Evolutionary conservation across 2,888 invertebrate species (phyloP).

Genomic region (Anticlea derivata): DNA sequence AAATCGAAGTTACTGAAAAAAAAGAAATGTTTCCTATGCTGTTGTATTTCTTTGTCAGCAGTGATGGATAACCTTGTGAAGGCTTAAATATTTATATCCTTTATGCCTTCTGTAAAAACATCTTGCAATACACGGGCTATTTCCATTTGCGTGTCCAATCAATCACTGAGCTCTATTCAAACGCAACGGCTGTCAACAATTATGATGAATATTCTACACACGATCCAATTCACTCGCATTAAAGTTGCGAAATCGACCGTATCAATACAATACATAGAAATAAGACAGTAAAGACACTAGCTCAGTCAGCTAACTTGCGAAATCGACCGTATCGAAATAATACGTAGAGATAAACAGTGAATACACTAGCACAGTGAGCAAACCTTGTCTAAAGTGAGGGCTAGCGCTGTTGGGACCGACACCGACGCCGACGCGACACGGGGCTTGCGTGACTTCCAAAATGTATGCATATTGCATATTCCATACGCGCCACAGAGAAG

Average conservation of each 20-base stretch:
- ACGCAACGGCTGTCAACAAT: constrained; percentile 58
- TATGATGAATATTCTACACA: constrained; percentile 59
- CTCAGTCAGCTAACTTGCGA: too few relatives aligned
- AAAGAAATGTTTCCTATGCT: constrained; percentile 23
- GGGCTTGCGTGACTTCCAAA: too few relatives aligned
- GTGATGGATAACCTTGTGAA: constrained; percentile 48
- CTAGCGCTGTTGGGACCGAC: too few relatives aligned
- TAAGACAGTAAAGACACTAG: constrained; percentile 7
- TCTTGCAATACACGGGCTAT: constrained; percentile 43
- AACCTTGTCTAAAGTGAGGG: too few relatives aligned
- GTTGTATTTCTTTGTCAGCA: constrained; percentile 26
- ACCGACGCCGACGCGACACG: too few relatives aligned
- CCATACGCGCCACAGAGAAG: too few relatives aligned
- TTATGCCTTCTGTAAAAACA: constrained; percentile 34
- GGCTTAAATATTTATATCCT: constrained; percentile 35
- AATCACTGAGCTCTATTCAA: constrained; percentile 52
- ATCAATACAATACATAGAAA: constrained; percentile 33
- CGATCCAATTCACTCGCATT: constrained; percentile 54
- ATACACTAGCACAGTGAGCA: too few relatives aligned
- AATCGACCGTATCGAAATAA: too few relatives aligned
- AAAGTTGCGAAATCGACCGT: constrained; percentile 57
- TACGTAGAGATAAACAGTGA: too few relatives aligned
- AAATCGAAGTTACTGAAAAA: constrained; percentile 15
- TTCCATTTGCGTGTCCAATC: constrained; percentile 53
- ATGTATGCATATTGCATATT: too few relatives aligned